Evolutionary conservation across 2,888 invertebrate species (phyloP), one percentile per base, ranked within the genome.

Genomic region (Paralinhomoeus sp.): DNA sequence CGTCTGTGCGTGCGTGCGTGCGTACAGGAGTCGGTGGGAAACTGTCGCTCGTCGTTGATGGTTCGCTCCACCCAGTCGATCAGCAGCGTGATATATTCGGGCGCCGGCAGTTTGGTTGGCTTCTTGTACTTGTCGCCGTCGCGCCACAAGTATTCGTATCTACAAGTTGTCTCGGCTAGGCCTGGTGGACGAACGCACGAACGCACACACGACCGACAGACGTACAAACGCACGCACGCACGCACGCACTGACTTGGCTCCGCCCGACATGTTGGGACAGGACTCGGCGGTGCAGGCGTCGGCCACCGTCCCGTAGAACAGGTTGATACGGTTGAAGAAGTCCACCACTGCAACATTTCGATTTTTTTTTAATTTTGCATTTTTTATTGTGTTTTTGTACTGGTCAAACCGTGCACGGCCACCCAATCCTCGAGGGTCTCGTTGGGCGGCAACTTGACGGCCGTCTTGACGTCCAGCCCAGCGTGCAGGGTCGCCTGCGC

Each of bases 11-110:
- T n/a, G n/a, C n/a, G n/a, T n/a, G n/a, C n/a, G n/a, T 21, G 56
- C 64, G 51, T 56, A 75, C 75, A 73, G 52, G 77, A 76, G 45
- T 76, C 77, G 20, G 80, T 76, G 0, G 84, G 84, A 62, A 85
- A 85, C 41, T 82, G 67, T 36, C 72, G 67, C 64, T 84, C 83
- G 62, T 83, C 77, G 62, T 85, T 85, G 52, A 85, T 84, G 65
- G 83, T 80, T 37, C 73, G 66, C 65, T 85, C 85, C 37, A 80
- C 77, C 84, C 84, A 85, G 61, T 84, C 83, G 80, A 83, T 83
- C 20, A 83, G 67, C 40, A 79, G 68, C 47, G 75, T 72, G 47
- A 83, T 77, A 59, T 85, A 85, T 57, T 78, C 75, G 23, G 77
- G 77, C 5, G 83, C 83, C 12, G 83, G 79, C 45, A 84, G 64